A percentile compares a stretch with the other conserved stretches of the same genome.
phyloP scores from a whole-genome alignment of 1,140 invertebrate genomes.

The Cydia fagiglandana region DNA sequence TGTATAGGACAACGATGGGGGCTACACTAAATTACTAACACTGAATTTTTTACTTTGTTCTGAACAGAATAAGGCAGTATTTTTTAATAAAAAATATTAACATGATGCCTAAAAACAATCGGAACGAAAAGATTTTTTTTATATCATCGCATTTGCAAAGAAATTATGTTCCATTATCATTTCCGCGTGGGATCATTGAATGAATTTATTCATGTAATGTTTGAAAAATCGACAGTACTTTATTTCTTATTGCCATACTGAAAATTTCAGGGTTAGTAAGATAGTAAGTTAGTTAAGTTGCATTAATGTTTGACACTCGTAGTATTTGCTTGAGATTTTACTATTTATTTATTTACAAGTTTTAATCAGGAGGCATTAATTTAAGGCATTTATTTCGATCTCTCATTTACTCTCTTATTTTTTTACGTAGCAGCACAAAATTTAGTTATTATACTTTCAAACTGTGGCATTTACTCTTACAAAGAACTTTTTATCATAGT shows the following conservation, averaged over 20 bases:
- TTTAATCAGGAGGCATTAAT: not conserved
- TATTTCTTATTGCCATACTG: not conserved
- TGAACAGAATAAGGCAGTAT: not conserved
- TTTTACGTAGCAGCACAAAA: not conserved
- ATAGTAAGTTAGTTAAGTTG: not conserved
- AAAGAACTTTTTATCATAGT: not conserved
- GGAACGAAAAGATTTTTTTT: no score
- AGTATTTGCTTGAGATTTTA: conserved; percentile 22
- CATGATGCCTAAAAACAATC: no score
- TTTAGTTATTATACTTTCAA: not conserved
- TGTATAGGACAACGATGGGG: conserved; percentile 44
- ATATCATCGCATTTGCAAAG: no score
- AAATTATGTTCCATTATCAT: no score
- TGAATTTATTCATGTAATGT: no score
- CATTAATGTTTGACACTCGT: not conserved
- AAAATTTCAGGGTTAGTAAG: not conserved
- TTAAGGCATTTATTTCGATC: conserved; percentile 37
- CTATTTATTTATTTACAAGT: conserved; percentile 8
- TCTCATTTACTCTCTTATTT: conserved; percentile 23
- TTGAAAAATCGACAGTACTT: not conserved
- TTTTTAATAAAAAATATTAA: no score
- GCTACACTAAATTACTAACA: not conserved
- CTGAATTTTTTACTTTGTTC: not conserved
- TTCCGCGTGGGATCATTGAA: no score
- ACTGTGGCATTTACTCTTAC: conserved; percentile 4